Percentiles rank a stretch among this genome's conserved stretches.
Evolutionary conservation across 2,888 invertebrate genomes (phyloP).

Genomic region (Dermolepida albohirtum): DNA sequence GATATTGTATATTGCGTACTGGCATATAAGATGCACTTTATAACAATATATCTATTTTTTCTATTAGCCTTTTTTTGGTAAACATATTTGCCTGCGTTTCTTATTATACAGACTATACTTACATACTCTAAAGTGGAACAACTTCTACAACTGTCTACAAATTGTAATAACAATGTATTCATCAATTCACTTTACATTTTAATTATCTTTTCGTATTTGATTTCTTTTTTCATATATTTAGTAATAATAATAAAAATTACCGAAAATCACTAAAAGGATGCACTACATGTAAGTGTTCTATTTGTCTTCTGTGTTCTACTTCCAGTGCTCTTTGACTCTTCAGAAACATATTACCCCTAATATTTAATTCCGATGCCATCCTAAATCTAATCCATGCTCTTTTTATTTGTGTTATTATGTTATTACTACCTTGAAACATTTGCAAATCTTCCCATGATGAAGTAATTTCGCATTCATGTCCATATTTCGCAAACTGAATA

Average conservation of each 20-base stretch:
- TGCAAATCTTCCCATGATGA: slow-evolving; percentile 45
- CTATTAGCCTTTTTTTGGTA: too few relatives aligned
- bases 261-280: slow-evolving; percentile 64
- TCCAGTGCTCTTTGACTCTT: slow-evolving; percentile 60
- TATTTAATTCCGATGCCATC: slow-evolving; percentile 60
- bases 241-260: slow-evolving; percentile 46
- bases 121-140: too few relatives aligned
- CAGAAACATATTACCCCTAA: slow-evolving; percentile 57
- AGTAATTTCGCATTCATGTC: slow-evolving; percentile 48
- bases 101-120: too few relatives aligned
- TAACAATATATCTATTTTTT: too few relatives aligned
- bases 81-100: too few relatives aligned
- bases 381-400: slow-evolving; percentile 41
- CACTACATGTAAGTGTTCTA: slow-evolving; percentile 59
- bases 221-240: neutral
- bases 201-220: too few relatives aligned
- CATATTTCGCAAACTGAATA: slow-evolving; percentile 49
- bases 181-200: too few relatives aligned
- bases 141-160: too few relatives aligned
- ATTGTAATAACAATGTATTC: too few relatives aligned
- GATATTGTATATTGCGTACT: too few relatives aligned
- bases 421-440: slow-evolving; percentile 41
- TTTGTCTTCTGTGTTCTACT: slow-evolving; percentile 60
- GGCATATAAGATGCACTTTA: too few relatives aligned
- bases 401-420: slow-evolving; percentile 31